Percentiles rank a stretch among this genome's conserved stretches.
Conservation (phyloP, 2,888 invertebrate species). For the Cheilosia vulpina region DNA sequence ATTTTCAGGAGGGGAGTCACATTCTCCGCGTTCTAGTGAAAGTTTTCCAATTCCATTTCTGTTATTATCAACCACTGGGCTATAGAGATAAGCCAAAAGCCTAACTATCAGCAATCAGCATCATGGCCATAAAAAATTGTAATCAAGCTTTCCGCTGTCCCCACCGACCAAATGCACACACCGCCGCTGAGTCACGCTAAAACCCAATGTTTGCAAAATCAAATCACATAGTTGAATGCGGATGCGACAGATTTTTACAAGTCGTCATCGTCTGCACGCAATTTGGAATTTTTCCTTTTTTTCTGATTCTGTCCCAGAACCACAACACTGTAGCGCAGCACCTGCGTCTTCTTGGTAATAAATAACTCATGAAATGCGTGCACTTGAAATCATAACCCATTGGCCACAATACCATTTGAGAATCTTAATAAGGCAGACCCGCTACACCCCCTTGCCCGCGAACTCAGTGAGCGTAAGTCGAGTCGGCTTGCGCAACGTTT, state of each 20-base stretch:
- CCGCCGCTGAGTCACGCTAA: conserved; percentile 22
- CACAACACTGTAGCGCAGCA: not conserved
- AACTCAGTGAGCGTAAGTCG: not conserved
- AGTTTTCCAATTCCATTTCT: not conserved
- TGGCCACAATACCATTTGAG: conserved; percentile 12
- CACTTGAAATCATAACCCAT: conserved; percentile 19
- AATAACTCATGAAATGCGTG: conserved; percentile 58
- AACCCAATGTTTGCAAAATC: conserved; percentile 29
- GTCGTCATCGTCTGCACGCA: conserved; percentile 44
- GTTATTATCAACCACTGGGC: not conserved
- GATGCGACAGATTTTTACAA: conserved; percentile 38
- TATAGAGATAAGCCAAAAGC: conserved; percentile 18
- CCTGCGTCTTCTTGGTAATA: conserved; percentile 25
- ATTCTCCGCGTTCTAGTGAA: not conserved
- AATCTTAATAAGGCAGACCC: conserved; percentile 42
- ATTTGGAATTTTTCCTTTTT: conserved; percentile 38
- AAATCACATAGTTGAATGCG: conserved; percentile 47
- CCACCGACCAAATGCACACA: not conserved
- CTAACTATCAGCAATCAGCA: conserved; percentile 1
- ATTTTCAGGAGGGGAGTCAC: not conserved
- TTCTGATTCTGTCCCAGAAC: conserved; percentile 6
- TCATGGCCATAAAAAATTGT: not conserved
- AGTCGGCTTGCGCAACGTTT: conserved; percentile 7
- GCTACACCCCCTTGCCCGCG: too few relatives aligned
- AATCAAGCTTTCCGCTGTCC: not conserved